Percentiles rank a stretch among this genome's conserved stretches.
Conservation (phyloP, 2,888 invertebrate species). For the Himalopsyche japonica region DNA sequence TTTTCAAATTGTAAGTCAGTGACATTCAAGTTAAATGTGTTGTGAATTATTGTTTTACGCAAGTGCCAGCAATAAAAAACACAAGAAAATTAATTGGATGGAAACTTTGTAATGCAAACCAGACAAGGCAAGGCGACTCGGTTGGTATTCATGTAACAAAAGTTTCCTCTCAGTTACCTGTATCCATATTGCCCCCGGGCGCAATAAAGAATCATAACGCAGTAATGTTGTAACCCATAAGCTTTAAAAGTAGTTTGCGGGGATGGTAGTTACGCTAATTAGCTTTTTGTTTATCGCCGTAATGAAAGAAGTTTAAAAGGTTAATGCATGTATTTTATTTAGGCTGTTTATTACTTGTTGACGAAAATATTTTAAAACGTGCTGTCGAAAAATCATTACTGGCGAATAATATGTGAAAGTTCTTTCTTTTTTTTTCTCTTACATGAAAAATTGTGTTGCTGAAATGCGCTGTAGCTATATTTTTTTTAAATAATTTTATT, state of each 20-base stretch:
- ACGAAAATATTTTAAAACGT: no score
- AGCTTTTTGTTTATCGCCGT: conserved; percentile 35
- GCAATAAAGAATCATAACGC: conserved; percentile 38
- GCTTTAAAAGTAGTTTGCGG: conserved; percentile 27
- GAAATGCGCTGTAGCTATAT: no score
- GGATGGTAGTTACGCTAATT: conserved; percentile 25
- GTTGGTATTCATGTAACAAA: neutral
- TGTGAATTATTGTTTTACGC: neutral
- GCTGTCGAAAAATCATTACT: no score
- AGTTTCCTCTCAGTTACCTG: conserved; percentile 15
- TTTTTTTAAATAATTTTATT: no score
- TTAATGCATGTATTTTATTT: neutral
- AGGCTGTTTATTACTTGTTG: no score
- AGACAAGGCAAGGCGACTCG: neutral
- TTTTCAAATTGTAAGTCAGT: neutral
- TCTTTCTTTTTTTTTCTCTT: no score
- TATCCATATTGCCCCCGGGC: conserved; percentile 27
- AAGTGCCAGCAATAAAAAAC: neutral
- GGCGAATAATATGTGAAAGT: no score
- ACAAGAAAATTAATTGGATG: neutral
- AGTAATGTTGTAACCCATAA: conserved; percentile 29
- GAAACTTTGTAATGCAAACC: neutral
- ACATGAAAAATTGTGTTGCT: no score
- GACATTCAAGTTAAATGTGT: neutral
- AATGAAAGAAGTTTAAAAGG: conserved; percentile 3